phyloP scores from a whole-genome alignment of 2,797 vertebrate genomes.

The Eupleurogrammus muticus region DNA sequence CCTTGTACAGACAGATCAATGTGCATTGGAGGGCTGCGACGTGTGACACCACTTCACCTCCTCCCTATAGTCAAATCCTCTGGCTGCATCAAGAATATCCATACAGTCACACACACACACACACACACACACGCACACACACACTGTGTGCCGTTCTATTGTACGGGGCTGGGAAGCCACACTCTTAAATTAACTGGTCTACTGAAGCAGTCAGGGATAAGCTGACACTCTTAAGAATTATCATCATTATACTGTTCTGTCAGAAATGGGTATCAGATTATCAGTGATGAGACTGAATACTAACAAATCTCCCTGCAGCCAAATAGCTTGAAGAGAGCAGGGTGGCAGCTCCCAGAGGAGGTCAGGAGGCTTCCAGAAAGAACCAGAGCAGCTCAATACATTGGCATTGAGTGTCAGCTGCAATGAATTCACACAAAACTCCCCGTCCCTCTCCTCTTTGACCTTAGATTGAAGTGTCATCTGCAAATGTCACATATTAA shows the following conservation, averaged over 20 bases:
- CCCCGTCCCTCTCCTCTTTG: constrained; percentile 41
- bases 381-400: constrained; percentile 63
- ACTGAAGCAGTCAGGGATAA: constrained; percentile 80
- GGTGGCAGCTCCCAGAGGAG: constrained; percentile 67
- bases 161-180: constrained; percentile 67
- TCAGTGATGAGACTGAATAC: constrained; percentile 78
- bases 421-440: constrained; percentile 45
- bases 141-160: constrained; percentile 46
- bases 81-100: constrained; percentile 58
- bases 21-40: constrained; percentile 47
- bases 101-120: constrained; percentile 41
- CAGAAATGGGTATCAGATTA: constrained; percentile 81
- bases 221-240: constrained; percentile 79
- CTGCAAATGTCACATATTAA: constrained; percentile 56
- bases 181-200: constrained; percentile 82
- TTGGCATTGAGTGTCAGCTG: constrained; percentile 48
- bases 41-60: constrained; percentile 60
- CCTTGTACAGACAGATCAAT: constrained; percentile 69
- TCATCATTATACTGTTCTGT: constrained; percentile 78
- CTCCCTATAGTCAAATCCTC: constrained; percentile 46
- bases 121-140: constrained; percentile 32
- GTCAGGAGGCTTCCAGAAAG: constrained; percentile 66
- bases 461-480: constrained; percentile 51
- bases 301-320: constrained; percentile 71
- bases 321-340: constrained; percentile 67